phyloP scores from a whole-genome alignment of 2,113 vertebrate genomes.

The Tragulus kanchil region DNA sequence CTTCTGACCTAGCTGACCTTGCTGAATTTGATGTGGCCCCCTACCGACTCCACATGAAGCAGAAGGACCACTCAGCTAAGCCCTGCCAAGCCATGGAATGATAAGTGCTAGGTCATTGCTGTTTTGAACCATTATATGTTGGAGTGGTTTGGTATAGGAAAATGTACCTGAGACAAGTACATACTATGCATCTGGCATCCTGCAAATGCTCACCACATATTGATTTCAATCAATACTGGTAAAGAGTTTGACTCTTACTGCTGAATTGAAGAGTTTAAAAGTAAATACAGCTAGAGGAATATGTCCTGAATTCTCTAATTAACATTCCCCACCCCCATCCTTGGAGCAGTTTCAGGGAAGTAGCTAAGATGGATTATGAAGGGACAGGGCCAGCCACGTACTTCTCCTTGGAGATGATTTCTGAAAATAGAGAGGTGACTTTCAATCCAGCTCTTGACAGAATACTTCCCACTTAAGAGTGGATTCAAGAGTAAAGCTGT shows the following conservation, averaged over 20 bases:
- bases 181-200: neutral
- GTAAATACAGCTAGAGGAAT: neutral
- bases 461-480: neutral
- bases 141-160: neutral
- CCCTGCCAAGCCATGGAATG: neutral
- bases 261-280: neutral
- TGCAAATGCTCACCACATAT: neutral
- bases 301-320: neutral
- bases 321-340: neutral
- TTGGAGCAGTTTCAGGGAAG: neutral
- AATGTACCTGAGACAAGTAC: neutral
- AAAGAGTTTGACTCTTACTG: neutral
- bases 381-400: neutral
- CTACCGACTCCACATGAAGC: neutral
- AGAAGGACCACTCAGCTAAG: neutral
- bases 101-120: neutral
- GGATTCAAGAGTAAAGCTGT: neutral
- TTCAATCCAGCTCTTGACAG: neutral
- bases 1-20: neutral
- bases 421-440: neutral
- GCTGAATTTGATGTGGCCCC: neutral
- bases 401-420: neutral
- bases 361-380: neutral
- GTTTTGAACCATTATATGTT: neutral
- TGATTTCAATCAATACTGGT: constrained; percentile 30